Evolutionary conservation across 2,797 vertebrate genomes (phyloP).

Genomic region (Pipistrellus kuhlii): DNA sequence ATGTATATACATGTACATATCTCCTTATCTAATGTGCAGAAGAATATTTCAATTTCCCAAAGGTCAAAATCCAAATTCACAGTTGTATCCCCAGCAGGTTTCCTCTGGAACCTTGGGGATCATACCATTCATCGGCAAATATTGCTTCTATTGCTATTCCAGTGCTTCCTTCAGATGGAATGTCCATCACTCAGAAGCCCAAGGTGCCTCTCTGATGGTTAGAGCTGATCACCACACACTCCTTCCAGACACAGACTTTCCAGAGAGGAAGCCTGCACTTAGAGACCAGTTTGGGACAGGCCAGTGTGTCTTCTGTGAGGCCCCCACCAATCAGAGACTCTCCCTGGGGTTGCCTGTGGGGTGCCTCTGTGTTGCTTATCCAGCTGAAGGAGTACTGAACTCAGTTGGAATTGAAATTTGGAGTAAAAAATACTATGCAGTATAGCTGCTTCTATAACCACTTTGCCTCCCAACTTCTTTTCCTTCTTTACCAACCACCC

Average conservation of each 20-base stretch:
- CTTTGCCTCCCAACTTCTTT: conserved; percentile 16
- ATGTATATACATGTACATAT: background rate
- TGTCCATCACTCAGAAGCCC: conserved; percentile 50
- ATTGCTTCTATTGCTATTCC: background rate
- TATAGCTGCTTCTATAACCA: background rate
- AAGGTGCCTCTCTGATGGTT: conserved; percentile 47
- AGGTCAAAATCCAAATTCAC: conserved; percentile 36
- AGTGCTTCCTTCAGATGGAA: conserved; percentile 63
- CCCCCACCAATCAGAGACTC: conserved; percentile 76
- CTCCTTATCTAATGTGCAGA: background rate
- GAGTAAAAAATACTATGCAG: background rate
- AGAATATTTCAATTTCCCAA: conserved; percentile 1
- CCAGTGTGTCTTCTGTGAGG: conserved; percentile 54
- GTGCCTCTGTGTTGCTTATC: conserved; percentile 72
- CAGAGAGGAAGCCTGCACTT: conserved; percentile 56
- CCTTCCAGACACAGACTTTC: conserved; percentile 23
- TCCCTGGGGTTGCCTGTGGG: conserved; percentile 63
- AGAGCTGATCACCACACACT: background rate
- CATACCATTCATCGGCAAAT: accelerated
- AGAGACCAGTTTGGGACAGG: conserved; percentile 16
- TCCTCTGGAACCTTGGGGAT: background rate
- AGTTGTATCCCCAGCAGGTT: background rate
- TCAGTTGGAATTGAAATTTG: conserved; percentile 68
- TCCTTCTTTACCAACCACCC: background rate
- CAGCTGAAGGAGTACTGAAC: conserved; percentile 45